Percentiles rank a stretch among this genome's conserved stretches.
phyloP scores from a whole-genome alignment of 2,888 invertebrate genomes.

The Oeneis ivallda region DNA sequence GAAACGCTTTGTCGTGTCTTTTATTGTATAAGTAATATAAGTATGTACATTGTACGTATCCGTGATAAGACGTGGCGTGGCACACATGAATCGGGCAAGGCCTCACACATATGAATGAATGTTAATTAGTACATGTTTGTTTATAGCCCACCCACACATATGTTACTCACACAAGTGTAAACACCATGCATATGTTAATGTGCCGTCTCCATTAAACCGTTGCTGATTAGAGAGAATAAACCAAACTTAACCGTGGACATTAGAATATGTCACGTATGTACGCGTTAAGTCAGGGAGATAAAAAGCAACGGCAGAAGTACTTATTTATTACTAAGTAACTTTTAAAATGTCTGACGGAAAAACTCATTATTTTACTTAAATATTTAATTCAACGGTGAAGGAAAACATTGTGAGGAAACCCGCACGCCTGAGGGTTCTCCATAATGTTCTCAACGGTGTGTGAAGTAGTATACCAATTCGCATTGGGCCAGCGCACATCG shows the following conservation, averaged over 20 bases:
- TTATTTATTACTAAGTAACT: no score
- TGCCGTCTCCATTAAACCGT: constrained; percentile 58
- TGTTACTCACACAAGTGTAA: constrained; percentile 44
- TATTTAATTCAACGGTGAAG: no score
- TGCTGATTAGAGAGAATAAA: constrained; percentile 55
- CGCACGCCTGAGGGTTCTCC: no score
- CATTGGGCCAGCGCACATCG: no score
- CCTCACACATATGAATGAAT: constrained; percentile 74
- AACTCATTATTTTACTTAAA: no score
- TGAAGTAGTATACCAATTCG: no score
- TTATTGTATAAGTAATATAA: constrained; percentile 44
- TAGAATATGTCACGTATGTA: constrained; percentile 35
- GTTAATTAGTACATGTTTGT: constrained; percentile 76
- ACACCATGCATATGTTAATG: constrained; percentile 45
- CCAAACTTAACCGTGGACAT: constrained; percentile 46
- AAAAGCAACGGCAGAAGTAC: constrained; percentile 2
- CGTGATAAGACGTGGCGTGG: constrained; percentile 61
- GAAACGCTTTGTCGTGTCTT: constrained; percentile 51
- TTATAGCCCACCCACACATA: constrained; percentile 63
- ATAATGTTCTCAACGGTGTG: no score
- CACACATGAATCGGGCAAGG: constrained; percentile 62
- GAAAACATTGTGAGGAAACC: no score
- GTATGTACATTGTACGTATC: constrained; percentile 48
- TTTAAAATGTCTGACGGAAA: no score
- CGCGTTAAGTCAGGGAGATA: constrained; percentile 24